Evolutionary conservation across 2,113 vertebrate genomes (phyloP).

Genomic region (Neogale vison): DNA sequence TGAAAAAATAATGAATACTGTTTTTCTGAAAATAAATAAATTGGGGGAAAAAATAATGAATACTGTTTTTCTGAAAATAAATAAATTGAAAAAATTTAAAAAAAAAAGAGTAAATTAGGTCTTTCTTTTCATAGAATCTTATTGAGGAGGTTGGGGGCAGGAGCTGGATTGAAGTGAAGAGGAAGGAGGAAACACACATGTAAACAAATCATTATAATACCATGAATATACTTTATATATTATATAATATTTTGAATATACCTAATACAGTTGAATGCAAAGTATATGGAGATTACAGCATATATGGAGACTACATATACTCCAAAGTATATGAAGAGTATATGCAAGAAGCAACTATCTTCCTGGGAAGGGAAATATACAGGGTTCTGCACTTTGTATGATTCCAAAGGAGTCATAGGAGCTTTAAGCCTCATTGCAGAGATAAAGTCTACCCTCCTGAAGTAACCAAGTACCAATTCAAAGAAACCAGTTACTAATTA

Average conservation of each 20-base stretch:
- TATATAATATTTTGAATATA: neutral
- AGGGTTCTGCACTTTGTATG: neutral
- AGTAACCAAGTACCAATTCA: neutral
- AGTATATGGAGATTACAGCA: neutral
- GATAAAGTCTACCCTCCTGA: neutral
- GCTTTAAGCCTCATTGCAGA: neutral
- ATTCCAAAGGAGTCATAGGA: neutral
- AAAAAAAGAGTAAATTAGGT: neutral
- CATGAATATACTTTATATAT: neutral
- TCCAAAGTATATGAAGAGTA: too few relatives aligned
- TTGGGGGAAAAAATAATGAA: too few relatives aligned
- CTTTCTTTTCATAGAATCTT: neutral
- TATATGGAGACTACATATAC: neutral
- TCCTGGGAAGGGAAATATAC: neutral
- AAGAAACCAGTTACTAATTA: neutral
- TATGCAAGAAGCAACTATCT: neutral
- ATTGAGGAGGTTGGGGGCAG: neutral
- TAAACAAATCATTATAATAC: neutral
- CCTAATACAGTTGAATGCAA: neutral
- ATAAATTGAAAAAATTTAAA: too few relatives aligned
- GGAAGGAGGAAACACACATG: neutral
- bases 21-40: too few relatives aligned
- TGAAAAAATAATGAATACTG: too few relatives aligned
- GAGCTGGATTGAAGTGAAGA: neutral
- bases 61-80: too few relatives aligned